Percentiles rank a stretch among this genome's conserved stretches.
phyloP scores from a whole-genome alignment of 2,888 invertebrate species.

The Xestia xanthographa region DNA sequence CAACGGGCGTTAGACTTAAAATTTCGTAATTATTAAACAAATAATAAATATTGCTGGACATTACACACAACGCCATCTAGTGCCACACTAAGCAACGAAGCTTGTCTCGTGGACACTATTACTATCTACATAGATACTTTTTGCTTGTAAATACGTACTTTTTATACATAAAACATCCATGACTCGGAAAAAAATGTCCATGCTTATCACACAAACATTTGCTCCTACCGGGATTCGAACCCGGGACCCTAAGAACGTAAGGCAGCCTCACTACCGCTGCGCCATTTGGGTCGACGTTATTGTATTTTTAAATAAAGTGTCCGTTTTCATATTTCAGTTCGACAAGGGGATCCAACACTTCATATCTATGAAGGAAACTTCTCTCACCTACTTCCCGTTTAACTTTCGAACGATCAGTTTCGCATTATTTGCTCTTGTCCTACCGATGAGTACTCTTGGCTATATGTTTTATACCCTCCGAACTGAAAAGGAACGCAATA shows the following conservation, averaged over 20 bases:
- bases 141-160: too few species aligned
- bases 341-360: constrained; percentile 94
- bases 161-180: too few species aligned
- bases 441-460: constrained; percentile 89
- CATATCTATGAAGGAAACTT: constrained; percentile 91
- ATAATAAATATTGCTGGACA: too few species aligned
- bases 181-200: too few species aligned
- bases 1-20: neutral
- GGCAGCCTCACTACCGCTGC: too few species aligned
- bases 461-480: constrained; percentile 88
- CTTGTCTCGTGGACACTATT: too few species aligned
- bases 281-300: neutral
- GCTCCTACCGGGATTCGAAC: too few species aligned
- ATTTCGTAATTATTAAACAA: neutral
- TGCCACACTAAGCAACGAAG: too few species aligned
- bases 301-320: neutral
- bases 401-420: constrained; percentile 86
- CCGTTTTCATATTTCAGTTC: constrained; percentile 90
- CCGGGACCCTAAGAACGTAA: too few species aligned
- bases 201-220: too few species aligned
- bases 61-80: too few species aligned
- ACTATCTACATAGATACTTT: too few species aligned
- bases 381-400: constrained; percentile 92
- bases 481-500: constrained; percentile 86
- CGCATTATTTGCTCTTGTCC: constrained; percentile 84